Conservation (phyloP, 2,888 invertebrate species). For the Auanema freiburgensis region DNA sequence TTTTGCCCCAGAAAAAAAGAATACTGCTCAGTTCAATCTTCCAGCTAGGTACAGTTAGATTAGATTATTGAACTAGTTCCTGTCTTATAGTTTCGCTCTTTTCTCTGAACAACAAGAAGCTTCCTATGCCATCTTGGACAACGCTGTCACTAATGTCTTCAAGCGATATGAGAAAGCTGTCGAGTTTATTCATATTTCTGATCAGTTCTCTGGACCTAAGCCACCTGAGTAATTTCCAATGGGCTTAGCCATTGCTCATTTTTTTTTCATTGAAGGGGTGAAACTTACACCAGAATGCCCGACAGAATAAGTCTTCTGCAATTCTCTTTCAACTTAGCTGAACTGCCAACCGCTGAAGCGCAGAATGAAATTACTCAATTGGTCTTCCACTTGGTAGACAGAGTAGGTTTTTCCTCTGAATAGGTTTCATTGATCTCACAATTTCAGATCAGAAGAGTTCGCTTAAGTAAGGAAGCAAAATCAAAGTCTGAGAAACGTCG, state of each 20-base stretch:
- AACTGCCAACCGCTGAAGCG: conserved; percentile 29
- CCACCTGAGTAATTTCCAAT: conserved; percentile 76
- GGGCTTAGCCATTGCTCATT: neutral
- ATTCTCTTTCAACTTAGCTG: conserved; percentile 70
- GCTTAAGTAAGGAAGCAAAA: conserved; percentile 53
- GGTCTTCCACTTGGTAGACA: conserved; percentile 84
- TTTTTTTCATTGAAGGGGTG: conserved; percentile 56
- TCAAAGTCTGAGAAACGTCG: conserved; percentile 91
- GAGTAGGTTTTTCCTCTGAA: conserved; percentile 60
- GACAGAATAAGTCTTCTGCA: conserved; percentile 76
- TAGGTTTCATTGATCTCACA: neutral
- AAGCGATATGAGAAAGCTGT: conserved; percentile 80
- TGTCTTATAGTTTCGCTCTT: conserved; percentile 26
- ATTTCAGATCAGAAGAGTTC: conserved; percentile 24
- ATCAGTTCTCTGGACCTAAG: conserved; percentile 86
- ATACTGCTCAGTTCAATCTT: conserved; percentile 30
- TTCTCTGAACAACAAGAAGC: conserved; percentile 45
- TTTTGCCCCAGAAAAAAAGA: conserved; percentile 37
- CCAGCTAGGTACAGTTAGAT: conserved; percentile 23
- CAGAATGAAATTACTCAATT: conserved; percentile 35
- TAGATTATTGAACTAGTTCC: neutral
- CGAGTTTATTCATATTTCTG: conserved; percentile 95
- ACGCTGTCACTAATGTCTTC: conserved; percentile 48
- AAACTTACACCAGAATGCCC: conserved; percentile 70
- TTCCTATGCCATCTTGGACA: conserved; percentile 33